A percentile compares a stretch with the other conserved stretches of the same genome.
Evolutionary conservation across 2,113 vertebrate genomes (phyloP).

Genomic region (Parus major): DNA sequence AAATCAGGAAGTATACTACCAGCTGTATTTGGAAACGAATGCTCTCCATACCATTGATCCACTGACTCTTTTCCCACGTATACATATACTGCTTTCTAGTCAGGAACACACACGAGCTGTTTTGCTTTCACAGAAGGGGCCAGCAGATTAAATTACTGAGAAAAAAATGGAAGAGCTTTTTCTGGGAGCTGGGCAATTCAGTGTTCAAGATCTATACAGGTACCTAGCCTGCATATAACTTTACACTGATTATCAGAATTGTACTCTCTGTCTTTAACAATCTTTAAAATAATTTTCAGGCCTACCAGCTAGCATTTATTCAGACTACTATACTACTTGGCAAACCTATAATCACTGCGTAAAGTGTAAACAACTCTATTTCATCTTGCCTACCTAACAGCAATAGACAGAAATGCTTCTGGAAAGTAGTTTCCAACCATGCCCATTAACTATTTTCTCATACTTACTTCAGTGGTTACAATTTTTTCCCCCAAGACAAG

Average conservation of each 20-base stretch:
- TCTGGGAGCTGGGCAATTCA: not conserved
- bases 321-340: not conserved
- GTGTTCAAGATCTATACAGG: fast-evolving
- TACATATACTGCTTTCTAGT: not conserved
- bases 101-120: not conserved
- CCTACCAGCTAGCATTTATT: not conserved
- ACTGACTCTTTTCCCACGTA: not conserved
- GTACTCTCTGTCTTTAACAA: not conserved
- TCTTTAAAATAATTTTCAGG: not conserved
- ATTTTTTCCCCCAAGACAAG: not conserved
- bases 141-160: not conserved
- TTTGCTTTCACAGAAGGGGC: not conserved
- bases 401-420: not conserved
- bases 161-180: not conserved
- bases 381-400: not conserved
- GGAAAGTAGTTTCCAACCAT: not conserved
- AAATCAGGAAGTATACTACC: not conserved
- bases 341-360: not conserved
- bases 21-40: not conserved
- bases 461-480: not conserved
- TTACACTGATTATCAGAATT: not conserved
- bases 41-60: not conserved
- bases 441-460: not conserved
- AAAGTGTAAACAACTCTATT: not conserved
- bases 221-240: fast-evolving